Evolutionary conservation across 2,797 vertebrate genomes (phyloP).

Genomic region (Liasis olivaceus): DNA sequence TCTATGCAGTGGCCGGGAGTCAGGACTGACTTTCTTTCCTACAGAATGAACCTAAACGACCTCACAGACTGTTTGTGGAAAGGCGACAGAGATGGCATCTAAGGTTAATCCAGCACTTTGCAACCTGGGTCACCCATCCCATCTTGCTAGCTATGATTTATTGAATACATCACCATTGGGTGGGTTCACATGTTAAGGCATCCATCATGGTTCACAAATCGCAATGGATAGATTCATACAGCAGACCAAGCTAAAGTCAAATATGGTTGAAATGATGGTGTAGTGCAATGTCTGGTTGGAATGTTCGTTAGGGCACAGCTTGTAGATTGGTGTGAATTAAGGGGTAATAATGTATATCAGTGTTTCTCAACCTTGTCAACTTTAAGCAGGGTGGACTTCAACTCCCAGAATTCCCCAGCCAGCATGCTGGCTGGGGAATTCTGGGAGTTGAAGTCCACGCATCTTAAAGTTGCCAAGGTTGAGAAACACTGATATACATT

Average conservation of each 20-base stretch:
- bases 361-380: no score
- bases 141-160: neutral
- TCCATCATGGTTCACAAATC: neutral
- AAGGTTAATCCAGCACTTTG: neutral
- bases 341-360: accelerated
- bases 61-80: no score
- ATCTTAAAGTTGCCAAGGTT: no score
- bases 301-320: neutral
- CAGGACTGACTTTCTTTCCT: no score
- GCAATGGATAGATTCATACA: neutral
- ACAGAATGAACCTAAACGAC: no score
- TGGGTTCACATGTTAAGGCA: neutral
- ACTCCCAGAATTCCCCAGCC: no score
- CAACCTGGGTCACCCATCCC: neutral
- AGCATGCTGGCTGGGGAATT: no score
- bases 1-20: no score
- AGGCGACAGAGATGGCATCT: no score
- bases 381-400: no score
- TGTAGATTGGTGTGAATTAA: neutral
- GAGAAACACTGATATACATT: neutral
- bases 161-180: neutral
- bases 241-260: neutral
- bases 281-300: neutral
- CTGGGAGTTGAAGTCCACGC: no score
- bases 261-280: neutral